Evolutionary conservation across 2,888 invertebrate genomes (phyloP).

Genomic region (Perithous albicinctus): DNA sequence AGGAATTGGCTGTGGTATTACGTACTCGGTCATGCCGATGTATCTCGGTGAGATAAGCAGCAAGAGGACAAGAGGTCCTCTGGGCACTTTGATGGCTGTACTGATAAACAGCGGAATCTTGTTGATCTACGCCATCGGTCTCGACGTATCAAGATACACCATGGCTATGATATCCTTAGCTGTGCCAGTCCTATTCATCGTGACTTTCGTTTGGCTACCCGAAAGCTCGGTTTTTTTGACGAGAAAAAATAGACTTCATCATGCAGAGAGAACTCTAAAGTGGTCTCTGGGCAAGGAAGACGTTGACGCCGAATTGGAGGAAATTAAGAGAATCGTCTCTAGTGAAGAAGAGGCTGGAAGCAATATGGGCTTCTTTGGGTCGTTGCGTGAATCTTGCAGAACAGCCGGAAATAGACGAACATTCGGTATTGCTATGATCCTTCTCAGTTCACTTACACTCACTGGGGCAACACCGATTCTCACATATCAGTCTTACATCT

Average conservation of each 20-base stretch:
- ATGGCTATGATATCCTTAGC: conserved; percentile 78
- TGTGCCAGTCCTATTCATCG: conserved; percentile 77
- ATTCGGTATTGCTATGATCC: conserved; percentile 78
- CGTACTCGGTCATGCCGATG: conserved; percentile 82
- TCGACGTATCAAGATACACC: conserved; percentile 73
- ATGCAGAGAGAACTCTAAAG: conserved; percentile 79
- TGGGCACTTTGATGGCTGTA: conserved; percentile 79
- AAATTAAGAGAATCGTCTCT: conserved; percentile 80
- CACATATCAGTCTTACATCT: conserved; percentile 81
- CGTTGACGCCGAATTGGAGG: conserved; percentile 80
- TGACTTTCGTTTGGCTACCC: conserved; percentile 81
- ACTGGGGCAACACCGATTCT: conserved; percentile 81
- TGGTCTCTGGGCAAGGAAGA: conserved; percentile 81
- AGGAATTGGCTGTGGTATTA: conserved; percentile 81
- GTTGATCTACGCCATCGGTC: conserved; percentile 78
- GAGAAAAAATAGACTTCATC: conserved; percentile 76
- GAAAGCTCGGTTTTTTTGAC: conserved; percentile 82
- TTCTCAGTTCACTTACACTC: conserved; percentile 78
- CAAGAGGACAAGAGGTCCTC: conserved; percentile 80
- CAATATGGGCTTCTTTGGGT: conserved; percentile 59
- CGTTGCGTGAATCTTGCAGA: conserved; percentile 65
- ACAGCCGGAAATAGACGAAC: conserved; percentile 76
- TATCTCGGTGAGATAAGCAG: conserved; percentile 82
- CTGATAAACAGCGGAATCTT: conserved; percentile 80
- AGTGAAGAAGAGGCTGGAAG: conserved; percentile 73